Evolutionary conservation across 1,140 invertebrate genomes (phyloP), one percentile per base, ranked within the genome.

Genomic region (Luehdorfia chinensis): DNA sequence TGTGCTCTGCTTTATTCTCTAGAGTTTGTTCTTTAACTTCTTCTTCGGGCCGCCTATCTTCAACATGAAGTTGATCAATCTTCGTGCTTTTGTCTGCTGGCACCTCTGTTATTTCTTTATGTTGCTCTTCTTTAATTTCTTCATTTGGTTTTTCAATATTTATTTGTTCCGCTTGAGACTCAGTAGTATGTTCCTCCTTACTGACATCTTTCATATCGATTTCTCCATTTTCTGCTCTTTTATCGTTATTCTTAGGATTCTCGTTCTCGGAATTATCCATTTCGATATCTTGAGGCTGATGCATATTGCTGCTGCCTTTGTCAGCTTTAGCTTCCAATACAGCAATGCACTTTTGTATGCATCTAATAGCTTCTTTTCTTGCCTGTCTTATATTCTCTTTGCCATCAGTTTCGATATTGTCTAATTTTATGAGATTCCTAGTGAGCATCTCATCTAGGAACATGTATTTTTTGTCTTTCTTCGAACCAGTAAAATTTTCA

Each of bases 391-490:
- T 94, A 63, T 95, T 93, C 15, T 97, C 95, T 65, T 95, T 93
- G 1, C 96, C 96, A 50, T 96, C 95, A 0, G 95, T 95, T 67
- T 97, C 95, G 44, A 98, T 94, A 58, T 94, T 93, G 75, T 98
- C 97, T 47, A 98, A 78, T 76, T 96, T 96, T 2, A 98, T 91
- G 47, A 98, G 88, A 73, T 96, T 95, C 28, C 96, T 90, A 1
- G 96, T 98, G 8, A 98, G 84, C 96, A 98, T 98, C 84, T 98
- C 97, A 75, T 98, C 97, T 28, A 98, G 78, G 75, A 93, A 97
- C 16, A 95, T 88, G 66, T 96, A 98, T 44, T 94, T 89, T 77
- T 97, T 97, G 65, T 97, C 94, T 57, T 90, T 90, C 59, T 91
- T 90, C 41, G 87, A 88, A 1, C 95, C 96, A 18, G 68, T 87